Evolutionary conservation across 2,888 invertebrate species (phyloP).

Genomic region (Salpingus planirostris): DNA sequence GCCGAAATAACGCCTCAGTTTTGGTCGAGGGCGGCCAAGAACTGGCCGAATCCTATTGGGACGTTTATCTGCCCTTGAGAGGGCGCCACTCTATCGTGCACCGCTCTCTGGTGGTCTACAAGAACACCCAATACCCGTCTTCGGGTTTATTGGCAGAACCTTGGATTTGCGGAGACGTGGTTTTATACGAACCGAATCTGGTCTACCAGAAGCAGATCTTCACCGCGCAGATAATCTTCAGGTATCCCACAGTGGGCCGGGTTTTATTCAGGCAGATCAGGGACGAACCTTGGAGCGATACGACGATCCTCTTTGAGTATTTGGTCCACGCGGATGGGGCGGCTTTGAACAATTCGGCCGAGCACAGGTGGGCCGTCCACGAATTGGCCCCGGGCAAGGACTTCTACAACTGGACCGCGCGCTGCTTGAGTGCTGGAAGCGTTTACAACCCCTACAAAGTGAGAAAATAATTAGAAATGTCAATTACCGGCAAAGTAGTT

Average conservation of each 20-base stretch:
- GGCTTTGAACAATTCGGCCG: conserved; percentile 60
- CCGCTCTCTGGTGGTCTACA: conserved; percentile 68
- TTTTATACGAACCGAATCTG: conserved; percentile 54
- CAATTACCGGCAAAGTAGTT: no score
- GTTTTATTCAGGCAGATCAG: conserved; percentile 73
- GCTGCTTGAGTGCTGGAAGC: conserved; percentile 71
- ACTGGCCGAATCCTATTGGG: conserved; percentile 69
- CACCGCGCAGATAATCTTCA: conserved; percentile 63
- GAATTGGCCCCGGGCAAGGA: conserved; percentile 71
- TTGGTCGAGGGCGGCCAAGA: conserved; percentile 64
- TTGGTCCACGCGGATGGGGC: conserved; percentile 83
- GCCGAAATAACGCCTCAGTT: conserved; percentile 60
- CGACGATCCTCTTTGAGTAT: conserved; percentile 72
- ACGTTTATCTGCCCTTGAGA: conserved; percentile 74
- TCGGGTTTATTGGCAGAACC: conserved; percentile 41
- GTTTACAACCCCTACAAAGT: conserved; percentile 73
- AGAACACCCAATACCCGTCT: conserved; percentile 45
- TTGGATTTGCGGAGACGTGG: conserved; percentile 58
- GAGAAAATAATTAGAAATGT: no score
- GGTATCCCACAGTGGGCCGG: conserved; percentile 81
- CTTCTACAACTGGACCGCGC: conserved; percentile 82
- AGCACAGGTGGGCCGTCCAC: conserved; percentile 80
- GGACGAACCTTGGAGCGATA: conserved; percentile 76
- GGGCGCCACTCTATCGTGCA: conserved; percentile 73
- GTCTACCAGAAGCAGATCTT: conserved; percentile 62